A percentile compares a stretch with the other conserved stretches of the same genome.
Conservation (phyloP, 2,113 vertebrate genomes). For the Melospiza georgiana region DNA sequence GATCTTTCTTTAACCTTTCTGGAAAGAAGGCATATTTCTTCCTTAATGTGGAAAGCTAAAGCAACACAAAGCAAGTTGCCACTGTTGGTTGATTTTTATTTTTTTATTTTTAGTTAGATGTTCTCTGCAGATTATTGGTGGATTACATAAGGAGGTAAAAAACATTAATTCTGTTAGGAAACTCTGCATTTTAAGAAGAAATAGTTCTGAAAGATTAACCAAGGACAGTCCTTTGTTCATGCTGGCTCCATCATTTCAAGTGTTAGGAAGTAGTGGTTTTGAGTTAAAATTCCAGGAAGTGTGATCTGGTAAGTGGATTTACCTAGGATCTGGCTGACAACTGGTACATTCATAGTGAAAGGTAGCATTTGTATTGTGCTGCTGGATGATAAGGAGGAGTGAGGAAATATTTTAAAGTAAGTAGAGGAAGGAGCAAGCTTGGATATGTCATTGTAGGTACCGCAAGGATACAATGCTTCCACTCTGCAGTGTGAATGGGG, state of each 20-base stretch:
- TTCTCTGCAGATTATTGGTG: neutral
- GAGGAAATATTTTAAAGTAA: neutral
- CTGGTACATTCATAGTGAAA: neutral
- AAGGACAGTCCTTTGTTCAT: neutral
- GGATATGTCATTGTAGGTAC: neutral
- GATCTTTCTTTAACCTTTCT: constrained; percentile 33
- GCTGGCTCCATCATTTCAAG: neutral
- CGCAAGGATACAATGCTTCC: neutral
- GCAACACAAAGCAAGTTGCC: neutral
- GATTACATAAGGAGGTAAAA: neutral
- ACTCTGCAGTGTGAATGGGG: neutral
- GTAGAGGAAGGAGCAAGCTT: neutral
- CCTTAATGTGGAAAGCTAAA: neutral
- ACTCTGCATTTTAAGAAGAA: neutral
- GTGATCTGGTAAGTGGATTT: neutral
- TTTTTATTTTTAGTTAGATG: neutral
- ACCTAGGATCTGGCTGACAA: neutral
- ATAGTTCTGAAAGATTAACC: neutral
- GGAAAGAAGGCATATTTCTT: neutral
- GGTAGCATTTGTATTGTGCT: neutral
- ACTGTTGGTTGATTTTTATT: neutral
- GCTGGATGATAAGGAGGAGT: neutral
- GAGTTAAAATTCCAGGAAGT: neutral
- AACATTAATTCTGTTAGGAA: neutral
- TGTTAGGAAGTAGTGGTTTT: neutral